These are phyloP conservation scores for Eupithecia subumbrata DNA, from an alignment of 2,888 invertebrate species.

Conservation along the genomic window DNA sequence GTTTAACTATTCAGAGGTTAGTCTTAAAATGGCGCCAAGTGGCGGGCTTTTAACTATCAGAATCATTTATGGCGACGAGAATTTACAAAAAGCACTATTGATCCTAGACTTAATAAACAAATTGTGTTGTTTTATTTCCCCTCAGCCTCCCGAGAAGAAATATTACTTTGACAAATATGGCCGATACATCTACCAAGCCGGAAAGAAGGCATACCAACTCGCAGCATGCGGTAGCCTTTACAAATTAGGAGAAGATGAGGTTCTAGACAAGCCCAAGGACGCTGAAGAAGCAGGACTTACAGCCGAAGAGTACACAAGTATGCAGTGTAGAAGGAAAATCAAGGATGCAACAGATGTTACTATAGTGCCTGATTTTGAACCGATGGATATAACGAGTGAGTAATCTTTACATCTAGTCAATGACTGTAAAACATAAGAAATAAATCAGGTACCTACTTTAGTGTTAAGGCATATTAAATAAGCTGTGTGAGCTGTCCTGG, in stretches of 20 bases:
- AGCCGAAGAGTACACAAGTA: neutral
- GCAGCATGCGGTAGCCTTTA: conserved; percentile 64
- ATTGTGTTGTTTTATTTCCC: neutral
- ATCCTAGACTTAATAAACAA: neutral
- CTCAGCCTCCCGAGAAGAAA: conserved; percentile 36
- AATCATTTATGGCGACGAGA: neutral
- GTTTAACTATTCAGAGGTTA: too few species aligned
- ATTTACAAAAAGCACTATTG: too few species aligned
- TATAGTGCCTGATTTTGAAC: conserved; percentile 54
- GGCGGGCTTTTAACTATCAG: neutral
- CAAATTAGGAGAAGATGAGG: conserved; percentile 51
- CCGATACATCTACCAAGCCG: conserved; percentile 55
- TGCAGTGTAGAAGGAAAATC: conserved; percentile 55
- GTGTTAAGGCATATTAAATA: too few species aligned
- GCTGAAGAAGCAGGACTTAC: conserved; percentile 42
- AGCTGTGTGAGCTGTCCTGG: too few species aligned
- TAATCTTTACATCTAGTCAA: neutral
- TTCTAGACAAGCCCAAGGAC: conserved; percentile 57
- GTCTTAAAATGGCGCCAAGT: neutral
- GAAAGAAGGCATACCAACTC: conserved; percentile 62
- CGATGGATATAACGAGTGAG: conserved; percentile 57
- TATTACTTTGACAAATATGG: conserved; percentile 65
- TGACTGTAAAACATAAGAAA: too few species aligned
- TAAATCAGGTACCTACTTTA: too few species aligned
- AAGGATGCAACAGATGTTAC: conserved; percentile 49